Evolutionary conservation across 2,797 vertebrate species (phyloP).

Genomic region (Amblyopsis hoosieri): DNA sequence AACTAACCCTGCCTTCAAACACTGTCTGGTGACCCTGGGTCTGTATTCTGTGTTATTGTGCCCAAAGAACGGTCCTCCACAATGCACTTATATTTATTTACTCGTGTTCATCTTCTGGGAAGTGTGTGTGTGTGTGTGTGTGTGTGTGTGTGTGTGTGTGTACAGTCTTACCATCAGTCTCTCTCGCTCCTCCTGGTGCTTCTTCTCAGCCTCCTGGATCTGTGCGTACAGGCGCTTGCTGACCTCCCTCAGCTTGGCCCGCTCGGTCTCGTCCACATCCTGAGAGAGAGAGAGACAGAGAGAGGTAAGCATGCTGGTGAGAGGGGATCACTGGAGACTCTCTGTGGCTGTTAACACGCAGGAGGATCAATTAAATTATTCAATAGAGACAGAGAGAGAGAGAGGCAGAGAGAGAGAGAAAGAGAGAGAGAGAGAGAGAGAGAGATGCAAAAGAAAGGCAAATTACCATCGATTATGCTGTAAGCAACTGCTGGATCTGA

Average conservation of each 20-base stretch:
- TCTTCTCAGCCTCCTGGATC: slow-evolving; percentile 85
- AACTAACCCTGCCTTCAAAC: no score
- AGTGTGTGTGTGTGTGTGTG: not conserved
- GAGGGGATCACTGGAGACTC: no score
- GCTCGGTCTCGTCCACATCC: slow-evolving; percentile 78
- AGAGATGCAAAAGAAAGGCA: not conserved
- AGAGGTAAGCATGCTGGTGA: not conserved
- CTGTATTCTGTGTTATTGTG: no score
- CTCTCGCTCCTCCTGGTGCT: slow-evolving; percentile 82
- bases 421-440: not conserved
- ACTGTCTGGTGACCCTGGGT: not conserved
- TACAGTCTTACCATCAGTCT: slow-evolving; percentile 80
- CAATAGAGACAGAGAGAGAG: not conserved
- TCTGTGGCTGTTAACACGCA: no score
- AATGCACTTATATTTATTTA: no score
- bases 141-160: not conserved
- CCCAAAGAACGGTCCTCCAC: no score
- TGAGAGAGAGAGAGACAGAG: slow-evolving; percentile 21
- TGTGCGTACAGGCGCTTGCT: slow-evolving; percentile 81
- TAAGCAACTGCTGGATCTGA: slow-evolving; percentile 18
- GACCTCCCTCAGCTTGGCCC: slow-evolving; percentile 80
- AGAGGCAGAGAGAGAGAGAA: not conserved
- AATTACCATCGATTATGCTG: not conserved
- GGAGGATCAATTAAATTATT: no score
- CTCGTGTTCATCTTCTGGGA: no score